Conservation (phyloP, 1,140 invertebrate genomes). For the Anthonomus grandis region DNA sequence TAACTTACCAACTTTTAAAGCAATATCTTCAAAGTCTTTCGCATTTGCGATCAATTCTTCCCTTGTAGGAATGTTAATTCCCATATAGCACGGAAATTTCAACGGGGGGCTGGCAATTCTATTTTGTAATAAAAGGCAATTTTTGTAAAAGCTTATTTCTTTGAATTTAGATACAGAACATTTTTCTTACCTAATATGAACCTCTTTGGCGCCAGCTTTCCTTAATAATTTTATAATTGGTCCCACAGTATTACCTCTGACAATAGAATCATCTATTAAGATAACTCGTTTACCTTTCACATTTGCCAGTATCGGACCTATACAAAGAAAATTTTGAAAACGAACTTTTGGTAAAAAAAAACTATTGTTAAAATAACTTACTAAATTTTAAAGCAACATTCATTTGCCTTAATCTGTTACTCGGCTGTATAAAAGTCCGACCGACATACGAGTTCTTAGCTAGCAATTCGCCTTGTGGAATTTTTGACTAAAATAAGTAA, state of each 20-base stretch:
- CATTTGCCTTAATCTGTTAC: slow-evolving; percentile 79
- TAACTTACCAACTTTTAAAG: slow-evolving; percentile 75
- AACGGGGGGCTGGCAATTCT: slow-evolving; percentile 90
- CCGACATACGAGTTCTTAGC: slow-evolving; percentile 97
- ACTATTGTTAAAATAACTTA: slow-evolving; percentile 36
- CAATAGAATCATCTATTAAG: slow-evolving; percentile 95
- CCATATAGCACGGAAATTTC: slow-evolving; percentile 97
- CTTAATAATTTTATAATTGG: slow-evolving; percentile 90
- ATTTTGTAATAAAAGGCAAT: background rate
- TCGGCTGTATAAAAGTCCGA: slow-evolving; percentile 96
- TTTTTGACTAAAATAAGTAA: slow-evolving; percentile 65
- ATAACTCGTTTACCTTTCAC: slow-evolving; percentile 83
- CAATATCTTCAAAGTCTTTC: slow-evolving; percentile 67
- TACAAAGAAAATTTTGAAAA: slow-evolving; percentile 25
- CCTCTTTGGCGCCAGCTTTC: slow-evolving; percentile 91
- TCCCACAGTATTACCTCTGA: slow-evolving; percentile 95
- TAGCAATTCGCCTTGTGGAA: slow-evolving; percentile 88
- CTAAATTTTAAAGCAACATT: slow-evolving; percentile 94
- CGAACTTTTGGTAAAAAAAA: no score
- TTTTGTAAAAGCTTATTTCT: background rate
- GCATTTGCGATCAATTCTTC: slow-evolving; percentile 95
- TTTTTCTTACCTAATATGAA: slow-evolving; percentile 71
- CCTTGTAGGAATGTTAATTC: slow-evolving; percentile 95
- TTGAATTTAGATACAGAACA: background rate
- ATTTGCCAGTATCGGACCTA: slow-evolving; percentile 85